These are phyloP conservation scores for Phyllostomus discolor DNA, from an alignment of 2,113 vertebrate genomes.

Conservation along the genomic window DNA sequence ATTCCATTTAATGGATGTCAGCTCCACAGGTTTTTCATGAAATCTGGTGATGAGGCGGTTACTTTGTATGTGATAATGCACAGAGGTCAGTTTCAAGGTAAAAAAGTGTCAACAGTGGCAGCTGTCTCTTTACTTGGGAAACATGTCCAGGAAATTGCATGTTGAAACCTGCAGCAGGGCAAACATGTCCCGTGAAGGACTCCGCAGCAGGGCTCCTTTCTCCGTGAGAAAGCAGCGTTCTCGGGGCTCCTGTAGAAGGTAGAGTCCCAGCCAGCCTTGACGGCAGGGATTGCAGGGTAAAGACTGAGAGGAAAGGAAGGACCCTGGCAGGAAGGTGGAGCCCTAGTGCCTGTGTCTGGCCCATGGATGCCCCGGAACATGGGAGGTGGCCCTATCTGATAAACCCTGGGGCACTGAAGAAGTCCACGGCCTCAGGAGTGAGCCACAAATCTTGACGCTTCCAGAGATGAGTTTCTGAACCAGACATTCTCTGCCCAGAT, in stretches of 20 bases:
- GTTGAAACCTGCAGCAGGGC: not conserved
- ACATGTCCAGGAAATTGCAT: not conserved
- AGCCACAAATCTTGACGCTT: not conserved
- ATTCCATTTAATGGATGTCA: not conserved
- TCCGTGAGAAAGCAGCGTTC: not conserved
- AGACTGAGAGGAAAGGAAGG: not conserved
- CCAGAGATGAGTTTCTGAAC: not conserved
- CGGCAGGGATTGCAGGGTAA: too few species aligned
- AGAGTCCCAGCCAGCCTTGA: not conserved
- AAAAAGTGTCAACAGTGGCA: not conserved
- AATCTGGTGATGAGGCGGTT: not conserved
- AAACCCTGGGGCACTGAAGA: not conserved
- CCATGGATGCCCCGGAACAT: not conserved
- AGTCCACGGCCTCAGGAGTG: not conserved
- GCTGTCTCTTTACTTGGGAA: not conserved
- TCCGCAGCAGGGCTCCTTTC: not conserved
- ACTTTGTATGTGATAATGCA: not conserved
- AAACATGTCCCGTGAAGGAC: not conserved
- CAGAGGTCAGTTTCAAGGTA: not conserved
- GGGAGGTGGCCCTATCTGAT: not conserved
- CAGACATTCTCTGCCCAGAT: not conserved
- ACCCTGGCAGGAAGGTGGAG: not conserved
- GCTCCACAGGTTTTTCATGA: not conserved
- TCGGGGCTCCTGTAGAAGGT: not conserved
- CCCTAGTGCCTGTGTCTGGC: not conserved